Conservation (phyloP, 2,113 vertebrate genomes). For the Heloderma charlesbogerti region DNA sequence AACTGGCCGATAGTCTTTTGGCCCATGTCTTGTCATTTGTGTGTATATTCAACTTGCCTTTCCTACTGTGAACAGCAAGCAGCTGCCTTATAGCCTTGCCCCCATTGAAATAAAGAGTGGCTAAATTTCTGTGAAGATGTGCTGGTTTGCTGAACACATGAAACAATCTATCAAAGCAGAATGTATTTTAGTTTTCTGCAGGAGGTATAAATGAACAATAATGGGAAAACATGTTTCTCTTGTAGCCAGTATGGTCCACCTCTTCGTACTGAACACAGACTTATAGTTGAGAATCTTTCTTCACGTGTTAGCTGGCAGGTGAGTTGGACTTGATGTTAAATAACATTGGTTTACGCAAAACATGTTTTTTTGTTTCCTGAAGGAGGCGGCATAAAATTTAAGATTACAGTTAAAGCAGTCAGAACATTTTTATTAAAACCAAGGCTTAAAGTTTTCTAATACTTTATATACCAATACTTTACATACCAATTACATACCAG, state of each 20-base stretch:
- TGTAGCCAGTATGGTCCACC: constrained; percentile 86
- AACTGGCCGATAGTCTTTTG: background rate
- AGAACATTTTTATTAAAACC: constrained; percentile 59
- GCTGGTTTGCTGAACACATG: background rate
- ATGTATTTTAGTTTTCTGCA: background rate
- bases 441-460: background rate
- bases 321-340: constrained; percentile 68
- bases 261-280: constrained; percentile 89
- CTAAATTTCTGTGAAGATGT: background rate
- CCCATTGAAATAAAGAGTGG: background rate
- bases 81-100: background rate
- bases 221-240: constrained; percentile 14
- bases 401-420: constrained; percentile 63
- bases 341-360: background rate
- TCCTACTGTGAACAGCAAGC: background rate
- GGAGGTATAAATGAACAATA: constrained; percentile 5
- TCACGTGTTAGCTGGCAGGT: constrained; percentile 95
- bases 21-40: background rate
- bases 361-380: constrained; percentile 7
- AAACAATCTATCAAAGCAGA: constrained; percentile 11
- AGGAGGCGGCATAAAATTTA: constrained; percentile 12
- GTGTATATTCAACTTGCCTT: constrained; percentile 6
- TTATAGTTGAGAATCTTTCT: constrained; percentile 92
- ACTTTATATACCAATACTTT: no score
- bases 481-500: constrained; percentile 25